Evolutionary conservation across 2,113 vertebrate genomes (phyloP), one percentile per base, ranked within the genome.

Genomic region (Alligator mississippiensis): DNA sequence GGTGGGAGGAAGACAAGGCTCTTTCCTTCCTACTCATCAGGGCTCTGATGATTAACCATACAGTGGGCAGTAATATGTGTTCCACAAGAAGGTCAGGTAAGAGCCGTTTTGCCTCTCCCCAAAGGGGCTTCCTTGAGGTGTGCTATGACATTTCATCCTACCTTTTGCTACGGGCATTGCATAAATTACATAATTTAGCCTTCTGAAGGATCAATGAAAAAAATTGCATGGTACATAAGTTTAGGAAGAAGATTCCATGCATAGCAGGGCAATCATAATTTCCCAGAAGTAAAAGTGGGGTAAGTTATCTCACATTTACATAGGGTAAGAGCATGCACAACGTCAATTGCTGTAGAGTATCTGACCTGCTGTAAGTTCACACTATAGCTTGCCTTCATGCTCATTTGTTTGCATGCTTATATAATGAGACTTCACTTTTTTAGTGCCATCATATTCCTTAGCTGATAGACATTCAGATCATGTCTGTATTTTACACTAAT

Each of bases 401-500:
- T 47, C 47, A 47, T 47, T 47, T 47, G 47, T 47, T 47, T 47
- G 47, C 47, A 47, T 47, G 47, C 47, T 47, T 47, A 47, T 47
- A 47, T 47, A 47, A 47, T 38, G 60, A 64, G 34, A 28, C 14
- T 13, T 17, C 17, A 72, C 54, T 25, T 4, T 47, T 9, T 54
- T 80, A 85, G 55, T 87, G 81, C n/a, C 66, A 16, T 74, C 77
- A 91, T 95, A 62, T 38, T 92, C 9, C 75, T 94, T 30, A 82
- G 15, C 27, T 74, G 18, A 24, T 90, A 87, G 9, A 2, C 78
- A 87, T 85, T 96, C 84, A 94, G 30, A 80, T 84, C 59, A 86
- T 2, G 4, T n/a, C 62, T 94, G 30, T 38, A 68, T 89, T 96
- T 96, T 90, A 81, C 77, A 82, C 27, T 63, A 93, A 92, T 96